Conservation (phyloP, 2,888 invertebrate species). For the Orthosia cruda region DNA sequence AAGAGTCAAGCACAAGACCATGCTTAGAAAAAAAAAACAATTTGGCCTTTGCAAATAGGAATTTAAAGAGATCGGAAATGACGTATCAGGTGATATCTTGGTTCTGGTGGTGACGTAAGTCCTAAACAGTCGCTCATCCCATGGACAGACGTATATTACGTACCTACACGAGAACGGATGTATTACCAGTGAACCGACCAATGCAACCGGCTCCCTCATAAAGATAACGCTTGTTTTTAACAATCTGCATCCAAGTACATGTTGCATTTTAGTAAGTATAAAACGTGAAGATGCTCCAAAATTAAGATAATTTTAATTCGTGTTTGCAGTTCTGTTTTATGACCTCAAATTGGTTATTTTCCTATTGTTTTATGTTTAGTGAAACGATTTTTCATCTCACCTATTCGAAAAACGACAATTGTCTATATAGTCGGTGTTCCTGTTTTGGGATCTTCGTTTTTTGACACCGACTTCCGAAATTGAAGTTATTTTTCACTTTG, state of each 20-base stretch:
- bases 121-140: conserved; percentile 29
- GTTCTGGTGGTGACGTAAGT: conserved; percentile 60
- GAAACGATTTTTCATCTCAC: conserved; percentile 20
- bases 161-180: conserved; percentile 54
- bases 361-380: conserved; percentile 25
- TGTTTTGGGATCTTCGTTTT: too few relatives aligned
- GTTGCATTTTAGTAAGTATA: conserved; percentile 30
- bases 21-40: conserved; percentile 12
- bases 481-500: too few relatives aligned
- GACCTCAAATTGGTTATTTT: conserved; percentile 24
- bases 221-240: conserved; percentile 54
- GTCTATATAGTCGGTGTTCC: too few relatives aligned
- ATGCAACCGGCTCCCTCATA: conserved; percentile 53
- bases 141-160: conserved; percentile 36
- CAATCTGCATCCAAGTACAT: conserved; percentile 37
- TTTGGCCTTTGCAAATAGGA: conserved; percentile 19
- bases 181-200: conserved; percentile 53
- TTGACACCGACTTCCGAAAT: too few relatives aligned
- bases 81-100: conserved; percentile 48
- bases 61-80: conserved; percentile 48
- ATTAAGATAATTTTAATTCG: conserved; percentile 15
- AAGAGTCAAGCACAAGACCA: conserved; percentile 1
- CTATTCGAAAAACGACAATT: too few relatives aligned
- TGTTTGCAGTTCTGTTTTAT: conserved; percentile 32
- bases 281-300: conserved; percentile 23